These are phyloP conservation scores for Calephelis nemesis DNA, from an alignment of 1,140 invertebrate species.

Conservation along the genomic window DNA sequence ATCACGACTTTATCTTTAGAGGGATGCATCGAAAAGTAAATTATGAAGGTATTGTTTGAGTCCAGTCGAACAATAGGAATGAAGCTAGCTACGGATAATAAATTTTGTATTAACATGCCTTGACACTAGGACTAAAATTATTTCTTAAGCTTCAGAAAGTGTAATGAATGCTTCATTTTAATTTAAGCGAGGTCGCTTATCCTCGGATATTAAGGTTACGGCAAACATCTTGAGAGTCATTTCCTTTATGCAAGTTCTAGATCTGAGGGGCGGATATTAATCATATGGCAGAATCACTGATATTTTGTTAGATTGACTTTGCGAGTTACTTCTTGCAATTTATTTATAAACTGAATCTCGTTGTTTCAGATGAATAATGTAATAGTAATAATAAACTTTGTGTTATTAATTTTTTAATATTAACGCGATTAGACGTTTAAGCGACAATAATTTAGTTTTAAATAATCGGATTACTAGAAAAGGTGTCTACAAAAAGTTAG, in stretches of 20 bases:
- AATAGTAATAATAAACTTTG: too few species aligned
- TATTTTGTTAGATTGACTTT: neutral
- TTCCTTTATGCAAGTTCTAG: neutral
- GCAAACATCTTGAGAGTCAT: slow-evolving; percentile 47
- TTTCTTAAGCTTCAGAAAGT: slow-evolving; percentile 28
- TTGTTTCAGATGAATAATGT: too few species aligned
- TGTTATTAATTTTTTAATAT: too few species aligned
- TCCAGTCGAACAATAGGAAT: slow-evolving; percentile 69
- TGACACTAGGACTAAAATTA: slow-evolving; percentile 39
- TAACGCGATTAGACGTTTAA: too few species aligned
- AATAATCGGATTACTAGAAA: too few species aligned
- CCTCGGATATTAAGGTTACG: slow-evolving; percentile 61
- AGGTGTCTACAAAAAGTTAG: too few species aligned
- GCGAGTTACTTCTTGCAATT: neutral
- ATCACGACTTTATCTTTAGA: slow-evolving; percentile 77
- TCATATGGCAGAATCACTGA: neutral
- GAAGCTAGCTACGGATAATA: slow-evolving; percentile 63
- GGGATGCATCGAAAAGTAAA: slow-evolving; percentile 74
- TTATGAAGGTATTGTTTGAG: slow-evolving; percentile 73
- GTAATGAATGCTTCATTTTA: slow-evolving; percentile 51
- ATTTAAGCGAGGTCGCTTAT: slow-evolving; percentile 65
- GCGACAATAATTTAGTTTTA: too few species aligned
- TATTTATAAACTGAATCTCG: neutral
- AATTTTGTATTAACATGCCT: slow-evolving; percentile 68
- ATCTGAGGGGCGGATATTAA: slow-evolving; percentile 9